Percentiles rank a stretch among this genome's conserved stretches.
phyloP scores from a whole-genome alignment of 1,140 invertebrate species.

The Apis laboriosa region DNA sequence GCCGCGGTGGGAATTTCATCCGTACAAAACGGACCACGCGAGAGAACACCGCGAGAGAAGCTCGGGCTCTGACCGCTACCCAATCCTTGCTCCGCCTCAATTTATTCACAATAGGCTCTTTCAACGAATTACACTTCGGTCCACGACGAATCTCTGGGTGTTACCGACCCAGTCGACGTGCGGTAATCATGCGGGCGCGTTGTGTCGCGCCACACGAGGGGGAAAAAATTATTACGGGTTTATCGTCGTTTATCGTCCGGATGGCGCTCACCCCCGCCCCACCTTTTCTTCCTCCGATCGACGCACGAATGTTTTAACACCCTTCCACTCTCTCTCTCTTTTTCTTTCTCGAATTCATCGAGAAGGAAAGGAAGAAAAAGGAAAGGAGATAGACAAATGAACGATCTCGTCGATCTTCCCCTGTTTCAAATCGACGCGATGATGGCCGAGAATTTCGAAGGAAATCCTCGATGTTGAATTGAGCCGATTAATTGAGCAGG shows the following conservation, averaged over 20 bases:
- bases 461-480: no score
- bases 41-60: conserved; percentile 26
- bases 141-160: conserved; percentile 68
- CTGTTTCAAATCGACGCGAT: no score
- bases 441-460: no score
- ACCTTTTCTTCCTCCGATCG: not conserved
- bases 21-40: conserved; percentile 53
- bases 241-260: conserved; percentile 12
- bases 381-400: no score
- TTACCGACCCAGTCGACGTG: conserved; percentile 61
- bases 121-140: conserved; percentile 73
- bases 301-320: not conserved
- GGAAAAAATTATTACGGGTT: conserved; percentile 32
- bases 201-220: conserved; percentile 8
- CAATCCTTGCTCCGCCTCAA: conserved; percentile 72
- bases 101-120: conserved; percentile 79
- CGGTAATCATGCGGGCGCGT: conserved; percentile 71
- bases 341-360: not conserved
- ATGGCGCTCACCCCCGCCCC: not conserved
- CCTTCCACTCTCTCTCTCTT: no score
- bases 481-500: no score
- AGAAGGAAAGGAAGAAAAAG: no score
- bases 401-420: no score
- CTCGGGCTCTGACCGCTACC: not conserved
- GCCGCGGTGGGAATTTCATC: conserved; percentile 61